Conservation (phyloP, 2,888 invertebrate species). For the Drosophila leonis region DNA sequence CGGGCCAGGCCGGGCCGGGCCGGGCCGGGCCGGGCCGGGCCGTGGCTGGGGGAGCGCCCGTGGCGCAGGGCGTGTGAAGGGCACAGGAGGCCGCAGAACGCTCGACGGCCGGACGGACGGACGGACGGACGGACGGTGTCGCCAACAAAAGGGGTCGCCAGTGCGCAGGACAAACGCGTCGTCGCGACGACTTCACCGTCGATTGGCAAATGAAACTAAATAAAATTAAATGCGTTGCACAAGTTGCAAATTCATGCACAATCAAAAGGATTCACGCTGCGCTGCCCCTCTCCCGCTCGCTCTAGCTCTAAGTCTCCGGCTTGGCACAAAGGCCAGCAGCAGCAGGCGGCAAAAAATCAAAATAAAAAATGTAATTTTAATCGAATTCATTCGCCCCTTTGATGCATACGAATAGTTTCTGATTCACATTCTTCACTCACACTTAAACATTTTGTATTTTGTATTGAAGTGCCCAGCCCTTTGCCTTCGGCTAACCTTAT, state of each 20-base stretch:
- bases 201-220: conserved; percentile 79
- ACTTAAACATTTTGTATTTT: conserved; percentile 31
- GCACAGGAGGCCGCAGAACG: conserved; percentile 43
- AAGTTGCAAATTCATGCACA: conserved; percentile 75
- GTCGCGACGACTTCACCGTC: conserved; percentile 48
- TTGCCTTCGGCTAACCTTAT: conserved; percentile 60
- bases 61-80: conserved; percentile 67
- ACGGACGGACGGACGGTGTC: conserved; percentile 34
- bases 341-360: conserved; percentile 54
- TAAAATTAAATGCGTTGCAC: conserved; percentile 76
- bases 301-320: background rate
- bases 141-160: conserved; percentile 51
- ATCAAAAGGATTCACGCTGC: conserved; percentile 79
- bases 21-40: background rate
- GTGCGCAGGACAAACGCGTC: conserved; percentile 15
- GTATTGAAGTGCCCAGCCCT: conserved; percentile 42
- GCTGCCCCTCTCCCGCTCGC: conserved; percentile 24
- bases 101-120: background rate
- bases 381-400: conserved; percentile 77
- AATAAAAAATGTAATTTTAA: conserved; percentile 77
- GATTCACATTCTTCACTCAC: conserved; percentile 44
- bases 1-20: conserved; percentile 10
- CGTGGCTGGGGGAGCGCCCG: conserved; percentile 46
- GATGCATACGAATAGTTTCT: conserved; percentile 63
- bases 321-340: conserved; percentile 38